phyloP scores from a whole-genome alignment of 2,888 invertebrate genomes.

The Leucophenga maculata region DNA sequence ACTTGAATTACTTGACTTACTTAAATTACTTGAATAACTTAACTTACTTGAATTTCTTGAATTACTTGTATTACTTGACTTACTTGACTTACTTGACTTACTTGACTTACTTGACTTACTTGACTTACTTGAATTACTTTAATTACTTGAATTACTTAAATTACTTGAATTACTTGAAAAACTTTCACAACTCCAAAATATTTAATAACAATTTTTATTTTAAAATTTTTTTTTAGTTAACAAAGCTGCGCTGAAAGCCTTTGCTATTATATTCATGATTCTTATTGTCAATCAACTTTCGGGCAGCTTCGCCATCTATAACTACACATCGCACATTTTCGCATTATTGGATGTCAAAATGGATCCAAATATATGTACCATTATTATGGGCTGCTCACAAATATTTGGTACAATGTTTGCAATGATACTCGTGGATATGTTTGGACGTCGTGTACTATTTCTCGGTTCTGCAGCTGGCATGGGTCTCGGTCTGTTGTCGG shows the following conservation, averaged over 20 bases:
- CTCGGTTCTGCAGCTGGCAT: slow-evolving; percentile 55
- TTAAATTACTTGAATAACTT: too few relatives aligned
- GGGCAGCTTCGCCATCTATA: slow-evolving; percentile 61
- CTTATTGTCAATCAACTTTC: slow-evolving; percentile 58
- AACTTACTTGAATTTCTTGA: too few relatives aligned
- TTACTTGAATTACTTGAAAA: too few relatives aligned
- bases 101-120: too few relatives aligned
- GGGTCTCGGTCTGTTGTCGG: slow-evolving; percentile 51
- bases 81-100: too few relatives aligned
- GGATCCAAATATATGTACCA: slow-evolving; percentile 59
- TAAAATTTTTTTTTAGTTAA: slow-evolving; percentile 50
- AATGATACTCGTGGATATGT: slow-evolving; percentile 55
- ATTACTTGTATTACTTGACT: too few relatives aligned
- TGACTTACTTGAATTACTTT: too few relatives aligned
- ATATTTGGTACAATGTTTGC: slow-evolving; percentile 55
- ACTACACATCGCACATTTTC: slow-evolving; percentile 65
- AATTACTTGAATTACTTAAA: too few relatives aligned
- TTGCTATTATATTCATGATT: slow-evolving; percentile 51
- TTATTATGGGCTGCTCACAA: slow-evolving; percentile 60
- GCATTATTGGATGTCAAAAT: slow-evolving; percentile 51
- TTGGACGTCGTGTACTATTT: slow-evolving; percentile 59
- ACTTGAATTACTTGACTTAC: too few relatives aligned
- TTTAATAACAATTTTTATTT: neutral
- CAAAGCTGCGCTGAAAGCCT: slow-evolving; percentile 50
- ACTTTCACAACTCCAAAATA: neutral